A percentile compares a stretch with the other conserved stretches of the same genome.
Conservation (phyloP, 1,140 invertebrate genomes). For the Drosophila varians region DNA sequence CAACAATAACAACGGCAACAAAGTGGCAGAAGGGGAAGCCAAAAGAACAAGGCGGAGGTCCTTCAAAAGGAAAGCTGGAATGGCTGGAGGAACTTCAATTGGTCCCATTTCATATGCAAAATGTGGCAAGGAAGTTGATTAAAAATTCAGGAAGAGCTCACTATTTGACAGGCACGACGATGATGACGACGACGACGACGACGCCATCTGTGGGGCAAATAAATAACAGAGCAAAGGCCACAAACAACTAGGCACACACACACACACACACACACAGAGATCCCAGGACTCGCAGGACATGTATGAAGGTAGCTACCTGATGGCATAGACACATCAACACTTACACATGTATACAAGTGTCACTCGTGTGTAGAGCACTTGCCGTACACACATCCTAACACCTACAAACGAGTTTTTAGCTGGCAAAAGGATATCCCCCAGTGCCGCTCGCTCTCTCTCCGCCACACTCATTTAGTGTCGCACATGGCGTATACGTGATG, state of each 20-base stretch:
- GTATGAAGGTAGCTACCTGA: neutral
- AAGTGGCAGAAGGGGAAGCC: constrained; percentile 1
- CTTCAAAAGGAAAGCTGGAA: neutral
- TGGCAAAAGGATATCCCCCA: constrained; percentile 32
- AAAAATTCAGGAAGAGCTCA: constrained; percentile 78
- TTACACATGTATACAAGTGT: constrained; percentile 66
- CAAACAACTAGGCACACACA: constrained; percentile 29
- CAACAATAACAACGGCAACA: constrained; percentile 1
- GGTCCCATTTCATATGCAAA: constrained; percentile 66
- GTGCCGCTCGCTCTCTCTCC: constrained; percentile 12
- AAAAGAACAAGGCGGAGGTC: neutral
- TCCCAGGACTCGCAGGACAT: too few relatives aligned
- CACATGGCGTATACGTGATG: constrained; percentile 54
- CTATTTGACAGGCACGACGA: constrained; percentile 72
- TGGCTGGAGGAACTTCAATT: constrained; percentile 20
- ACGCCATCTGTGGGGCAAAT: constrained; percentile 69
- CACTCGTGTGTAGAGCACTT: constrained; percentile 80
- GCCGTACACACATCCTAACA: constrained; percentile 18
- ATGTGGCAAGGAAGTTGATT: constrained; percentile 67
- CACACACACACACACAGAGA: neutral
- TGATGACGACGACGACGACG: too few relatives aligned
- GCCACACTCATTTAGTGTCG: constrained; percentile 32
- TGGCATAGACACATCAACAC: constrained; percentile 38
- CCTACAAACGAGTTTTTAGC: constrained; percentile 18
- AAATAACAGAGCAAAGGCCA: constrained; percentile 69